Evolutionary conservation across 2,113 vertebrate species (phyloP), one percentile per base, ranked within the genome.

Genomic region (Lophius piscatorius): DNA sequence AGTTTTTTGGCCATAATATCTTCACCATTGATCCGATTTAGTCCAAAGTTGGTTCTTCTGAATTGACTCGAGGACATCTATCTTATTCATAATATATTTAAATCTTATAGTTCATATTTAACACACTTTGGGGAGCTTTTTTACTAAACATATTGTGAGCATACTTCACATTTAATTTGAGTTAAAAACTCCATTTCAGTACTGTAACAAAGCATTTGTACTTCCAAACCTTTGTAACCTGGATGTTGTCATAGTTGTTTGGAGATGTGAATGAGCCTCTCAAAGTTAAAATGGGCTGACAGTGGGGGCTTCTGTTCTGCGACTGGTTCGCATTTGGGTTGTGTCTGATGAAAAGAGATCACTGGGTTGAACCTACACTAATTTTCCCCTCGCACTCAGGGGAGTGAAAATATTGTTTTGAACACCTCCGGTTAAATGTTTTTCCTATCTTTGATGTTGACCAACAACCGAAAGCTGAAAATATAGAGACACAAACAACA

Each of bases 371-470:
- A 65, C 51, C 59, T 7, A 2, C 64, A 55, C 56, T 24, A 49
- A 33, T 42, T 59, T 24, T 28, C 42, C 54, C 54, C 60, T 47
- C 58, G 35, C 56, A 49, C 58, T 79, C 17, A 8, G 48, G 48
- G 51, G 57, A 63, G 54, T 1, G 41, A 14, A 55, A 23, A 57
- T 74, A 71, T 66, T 82, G 76, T 74, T 84, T 68, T 78, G 58
- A 48, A 65, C 39, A 41, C 58, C 50, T 50, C 59, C 11, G 58
- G 57, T 41, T 33, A 72, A 50, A 67, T 28, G 14, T 76, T 59
- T 73, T 52, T 58, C 42, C 56, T 65, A 58, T 62, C 50, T 70
- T 79, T 72, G 59, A 81, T 70, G 52, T 51, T 69, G 56, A 72
- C 73, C 63, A 65, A 63, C 29, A 48, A 33, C 50, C 31, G 23